phyloP scores from a whole-genome alignment of 2,888 invertebrate species.

The Phasia obesa region DNA sequence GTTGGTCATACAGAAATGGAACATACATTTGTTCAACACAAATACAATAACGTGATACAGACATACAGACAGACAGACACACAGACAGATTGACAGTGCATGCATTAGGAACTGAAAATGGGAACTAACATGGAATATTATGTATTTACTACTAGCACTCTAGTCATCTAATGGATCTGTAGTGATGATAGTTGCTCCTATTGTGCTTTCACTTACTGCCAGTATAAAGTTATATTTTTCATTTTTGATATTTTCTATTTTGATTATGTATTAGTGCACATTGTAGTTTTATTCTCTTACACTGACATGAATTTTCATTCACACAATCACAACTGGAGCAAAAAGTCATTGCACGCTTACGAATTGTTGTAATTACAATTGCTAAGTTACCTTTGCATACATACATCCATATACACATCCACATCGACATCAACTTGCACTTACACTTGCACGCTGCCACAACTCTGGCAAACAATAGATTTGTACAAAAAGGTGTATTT shows the following conservation, averaged over 20 bases:
- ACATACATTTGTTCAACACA: slow-evolving; percentile 50
- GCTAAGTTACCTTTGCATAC: slow-evolving; percentile 54
- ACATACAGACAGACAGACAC: slow-evolving; percentile 13
- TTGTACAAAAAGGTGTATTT: slow-evolving; percentile 7
- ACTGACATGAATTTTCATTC: slow-evolving; percentile 55
- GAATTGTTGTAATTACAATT: slow-evolving; percentile 70
- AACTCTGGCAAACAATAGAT: slow-evolving; percentile 18
- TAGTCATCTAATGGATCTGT: slow-evolving; percentile 34
- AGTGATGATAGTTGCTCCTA: slow-evolving; percentile 39
- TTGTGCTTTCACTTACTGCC: slow-evolving; percentile 63
- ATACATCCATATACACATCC: too few species aligned
- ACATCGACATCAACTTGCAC: slow-evolving; percentile 14
- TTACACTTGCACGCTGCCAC: not conserved
- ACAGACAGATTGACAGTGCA: too few species aligned
- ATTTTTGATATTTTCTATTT: too few species aligned
- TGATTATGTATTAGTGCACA: slow-evolving; percentile 23
- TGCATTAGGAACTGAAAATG: slow-evolving; percentile 49
- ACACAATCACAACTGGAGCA: slow-evolving; percentile 68
- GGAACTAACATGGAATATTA: slow-evolving; percentile 58
- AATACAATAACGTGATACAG: not conserved
- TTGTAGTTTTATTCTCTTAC: slow-evolving; percentile 41
- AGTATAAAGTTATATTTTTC: slow-evolving; percentile 11
- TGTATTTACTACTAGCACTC: slow-evolving; percentile 35
- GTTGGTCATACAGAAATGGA: slow-evolving; percentile 51
- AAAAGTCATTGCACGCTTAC: slow-evolving; percentile 70